phyloP scores from a whole-genome alignment of 2,888 invertebrate genomes.

The Furcula furcula region DNA sequence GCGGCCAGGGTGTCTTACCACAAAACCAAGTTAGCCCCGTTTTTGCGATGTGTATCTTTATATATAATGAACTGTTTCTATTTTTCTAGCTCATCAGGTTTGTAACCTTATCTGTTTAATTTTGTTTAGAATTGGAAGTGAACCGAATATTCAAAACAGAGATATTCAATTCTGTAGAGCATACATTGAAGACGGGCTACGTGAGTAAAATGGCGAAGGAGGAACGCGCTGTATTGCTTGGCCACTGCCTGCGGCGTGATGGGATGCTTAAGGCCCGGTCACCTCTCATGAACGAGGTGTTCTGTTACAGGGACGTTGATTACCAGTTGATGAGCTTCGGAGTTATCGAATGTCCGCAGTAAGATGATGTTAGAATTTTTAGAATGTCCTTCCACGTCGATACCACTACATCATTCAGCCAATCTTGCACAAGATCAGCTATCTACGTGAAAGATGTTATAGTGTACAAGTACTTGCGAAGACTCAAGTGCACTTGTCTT shows the following conservation, averaged over 20 bases:
- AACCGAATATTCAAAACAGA: slow-evolving; percentile 83
- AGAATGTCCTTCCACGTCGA: too few species aligned
- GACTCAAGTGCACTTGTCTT: too few species aligned
- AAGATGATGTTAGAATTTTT: slow-evolving; percentile 32
- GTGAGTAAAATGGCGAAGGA: slow-evolving; percentile 62
- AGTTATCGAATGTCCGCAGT: slow-evolving; percentile 56
- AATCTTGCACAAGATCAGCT: too few species aligned
- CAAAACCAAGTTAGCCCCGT: too few species aligned
- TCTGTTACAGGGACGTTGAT: slow-evolving; percentile 80
- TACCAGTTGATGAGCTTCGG: slow-evolving; percentile 82
- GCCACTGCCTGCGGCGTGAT: slow-evolving; percentile 73
- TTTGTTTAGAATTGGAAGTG: slow-evolving; percentile 80
- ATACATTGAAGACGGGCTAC: slow-evolving; percentile 60
- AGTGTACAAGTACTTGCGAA: too few species aligned
- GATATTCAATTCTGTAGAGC: slow-evolving; percentile 81
- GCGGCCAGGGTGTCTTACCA: too few species aligned
- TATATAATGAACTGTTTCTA: too few species aligned
- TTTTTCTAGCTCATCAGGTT: too few species aligned
- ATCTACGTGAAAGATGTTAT: too few species aligned
- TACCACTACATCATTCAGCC: too few species aligned
- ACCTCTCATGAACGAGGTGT: slow-evolving; percentile 81
- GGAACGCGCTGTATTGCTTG: slow-evolving; percentile 79
- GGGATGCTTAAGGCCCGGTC: slow-evolving; percentile 82
- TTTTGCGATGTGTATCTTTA: too few species aligned
- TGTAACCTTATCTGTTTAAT: too few species aligned